Evolutionary conservation across 2,888 invertebrate species (phyloP), one percentile per base, ranked within the genome.

Genomic region (Perizoma flavofasciatum): DNA sequence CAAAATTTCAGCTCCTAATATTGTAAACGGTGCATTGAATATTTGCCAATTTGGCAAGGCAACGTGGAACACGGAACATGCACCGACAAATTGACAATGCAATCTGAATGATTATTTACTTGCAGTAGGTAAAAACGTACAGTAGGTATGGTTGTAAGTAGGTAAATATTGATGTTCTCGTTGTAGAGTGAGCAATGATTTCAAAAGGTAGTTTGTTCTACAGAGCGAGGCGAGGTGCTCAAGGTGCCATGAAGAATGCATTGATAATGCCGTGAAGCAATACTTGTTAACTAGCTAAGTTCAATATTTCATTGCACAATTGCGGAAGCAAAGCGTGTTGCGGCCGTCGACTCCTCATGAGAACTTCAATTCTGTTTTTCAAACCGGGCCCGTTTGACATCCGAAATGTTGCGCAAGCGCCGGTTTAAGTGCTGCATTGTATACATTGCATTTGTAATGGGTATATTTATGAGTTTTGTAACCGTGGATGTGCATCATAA

Each of bases 251-350:
- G 53, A 63, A 69, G 63, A 69, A 67, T 74, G 70, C 70, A 67
- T 66, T 69, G 69, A 71, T 70, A 72, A 63, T 72, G 68, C 61
- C 68, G 70, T 81, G 74, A 75, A 70, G 80, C 76, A 81, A 83
- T 74, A 68, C 72, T 68, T 22, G 22, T 3, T 22, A 2, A 22
- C 22, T 22, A 22, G 22, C 22, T 71, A 78, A 78, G 82, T 80
- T 82, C 78, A 83, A 83, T 75, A 82, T 76, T 78, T 81, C 73
- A 79, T 86, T 86, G 83, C 86, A 85, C 81, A 85, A 86, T 84
- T 78, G 80, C 81, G 82, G 81, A 81, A 83, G 84, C 71, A 49
- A 71, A 67, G 72, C 70, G 67, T 66, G 71, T 58, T 55, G 55
- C 79, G 81, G 81, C 72, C 82, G 72, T 75, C 80, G 82, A 80